Base-by-base conservation (phyloP, 1,140 invertebrate genomes). In the Pectinophora gossypiella region DNA sequence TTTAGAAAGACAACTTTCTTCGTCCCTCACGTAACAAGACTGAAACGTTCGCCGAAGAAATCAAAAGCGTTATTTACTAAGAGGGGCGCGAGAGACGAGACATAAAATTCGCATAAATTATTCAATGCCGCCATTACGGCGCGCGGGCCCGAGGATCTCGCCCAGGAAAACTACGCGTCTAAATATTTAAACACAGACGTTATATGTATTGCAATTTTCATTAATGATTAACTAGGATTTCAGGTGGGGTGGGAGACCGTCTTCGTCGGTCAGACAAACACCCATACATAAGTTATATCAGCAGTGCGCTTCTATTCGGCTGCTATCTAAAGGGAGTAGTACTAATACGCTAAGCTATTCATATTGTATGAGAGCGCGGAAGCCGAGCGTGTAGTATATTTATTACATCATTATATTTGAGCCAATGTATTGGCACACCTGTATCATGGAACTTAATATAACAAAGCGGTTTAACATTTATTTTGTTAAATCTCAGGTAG, bases 121-220 rank as follows among this genome's bases (percentile, higher is more conserved):
- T 84, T 81, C 72, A 84, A 20, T 21, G 54, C 40, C 61, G 68
- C 74, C 73, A 82, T 81, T 79, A 82, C 76, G 53, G 40, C 47
- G 62, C 49, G 49, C 52, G 32, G 42, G 19, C 19, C 44, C 48
- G 47, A 50, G 53, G 46, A 63, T 52, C 55, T 45, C 53, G 55
- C 36, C 36, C 36, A 61, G 62, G 76, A 72, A 80, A 80, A 78
- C 76, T 84, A 76, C 69, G 64, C 45, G 47, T 51, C 61, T 81
- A 71, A 82, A 84, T 85, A 85, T 85, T 82, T 80, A 63, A 84
- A 61, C 60, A 61, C 52, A 57, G 52, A 67, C 72, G 74, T 81
- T 81, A 84, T 84, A 80, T 84, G 76, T 82, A 85, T 82, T 82
- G 77, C 75, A 85, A 79, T 85, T 81, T 79, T 82, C 78, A 82